Conservation (phyloP, 2,888 invertebrate species). For the Phyllotreta cruciferae region DNA sequence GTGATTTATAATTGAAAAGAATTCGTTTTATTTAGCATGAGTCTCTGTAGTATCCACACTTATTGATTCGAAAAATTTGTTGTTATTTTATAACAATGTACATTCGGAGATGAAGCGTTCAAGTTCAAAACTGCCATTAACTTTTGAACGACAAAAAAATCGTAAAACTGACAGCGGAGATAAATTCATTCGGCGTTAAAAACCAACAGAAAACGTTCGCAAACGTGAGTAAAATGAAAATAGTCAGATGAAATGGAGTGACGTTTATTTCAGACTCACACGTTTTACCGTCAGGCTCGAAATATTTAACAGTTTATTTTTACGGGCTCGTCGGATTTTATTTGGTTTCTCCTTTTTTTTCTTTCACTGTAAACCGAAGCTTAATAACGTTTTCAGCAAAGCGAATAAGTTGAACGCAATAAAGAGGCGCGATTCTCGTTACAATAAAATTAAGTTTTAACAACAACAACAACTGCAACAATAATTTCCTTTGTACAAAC, state of each 20-base stretch:
- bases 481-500: too few species aligned
- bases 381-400: background rate
- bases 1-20: too few species aligned
- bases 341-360: constrained; percentile 12
- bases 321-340: constrained; percentile 4
- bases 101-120: too few species aligned
- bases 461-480: too few species aligned
- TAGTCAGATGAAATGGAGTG: constrained; percentile 17
- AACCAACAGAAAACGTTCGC: constrained; percentile 15
- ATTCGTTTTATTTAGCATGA: too few species aligned
- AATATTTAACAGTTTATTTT: constrained; percentile 23
- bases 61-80: too few species aligned
- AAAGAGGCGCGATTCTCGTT: too few species aligned
- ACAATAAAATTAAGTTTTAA: too few species aligned
- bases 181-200: constrained; percentile 17
- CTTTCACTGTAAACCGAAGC: constrained; percentile 15
- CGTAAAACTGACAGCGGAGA: constrained; percentile 13
- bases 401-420: too few species aligned
- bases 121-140: constrained; percentile 8
- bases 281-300: constrained; percentile 15
- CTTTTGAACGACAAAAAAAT: constrained; percentile 23
- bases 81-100: too few species aligned
- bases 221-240: constrained; percentile 23
- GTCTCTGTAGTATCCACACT: too few species aligned
- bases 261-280: constrained; percentile 14